Evolutionary conservation across 2,113 vertebrate species (phyloP).

Genomic region (Tychaedon coryphoeus): DNA sequence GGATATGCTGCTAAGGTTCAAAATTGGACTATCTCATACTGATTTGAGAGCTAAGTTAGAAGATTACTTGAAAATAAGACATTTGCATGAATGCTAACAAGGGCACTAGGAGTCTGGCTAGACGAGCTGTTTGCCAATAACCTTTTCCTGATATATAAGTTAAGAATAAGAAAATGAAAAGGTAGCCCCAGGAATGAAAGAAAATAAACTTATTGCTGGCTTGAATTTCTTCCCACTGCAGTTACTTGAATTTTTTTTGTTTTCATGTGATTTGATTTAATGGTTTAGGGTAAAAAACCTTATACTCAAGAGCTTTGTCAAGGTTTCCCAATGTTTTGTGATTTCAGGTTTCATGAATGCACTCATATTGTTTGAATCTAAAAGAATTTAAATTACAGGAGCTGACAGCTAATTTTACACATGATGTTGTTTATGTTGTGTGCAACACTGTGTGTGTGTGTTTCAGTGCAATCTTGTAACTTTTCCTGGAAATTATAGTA

Average conservation of each 20-base stretch:
- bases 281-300: neutral
- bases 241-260: neutral
- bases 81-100: neutral
- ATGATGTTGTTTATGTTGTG: neutral
- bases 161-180: neutral
- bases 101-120: neutral
- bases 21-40: neutral
- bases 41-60: neutral
- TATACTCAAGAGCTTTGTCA: neutral
- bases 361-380: neutral
- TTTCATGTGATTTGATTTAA: neutral
- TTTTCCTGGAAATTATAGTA: neutral
- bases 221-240: neutral
- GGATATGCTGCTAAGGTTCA: neutral
- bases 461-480: neutral
- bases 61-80: neutral
- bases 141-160: neutral
- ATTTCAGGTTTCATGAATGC: neutral
- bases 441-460: neutral
- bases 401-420: neutral
- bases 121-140: neutral
- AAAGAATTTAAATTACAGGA: neutral
- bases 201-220: neutral
- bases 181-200: neutral
- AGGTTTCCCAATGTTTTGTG: neutral